Evolutionary conservation across 2,888 invertebrate species (phyloP), one percentile per base, ranked within the genome.

Genomic region (Melolontha melolontha): DNA sequence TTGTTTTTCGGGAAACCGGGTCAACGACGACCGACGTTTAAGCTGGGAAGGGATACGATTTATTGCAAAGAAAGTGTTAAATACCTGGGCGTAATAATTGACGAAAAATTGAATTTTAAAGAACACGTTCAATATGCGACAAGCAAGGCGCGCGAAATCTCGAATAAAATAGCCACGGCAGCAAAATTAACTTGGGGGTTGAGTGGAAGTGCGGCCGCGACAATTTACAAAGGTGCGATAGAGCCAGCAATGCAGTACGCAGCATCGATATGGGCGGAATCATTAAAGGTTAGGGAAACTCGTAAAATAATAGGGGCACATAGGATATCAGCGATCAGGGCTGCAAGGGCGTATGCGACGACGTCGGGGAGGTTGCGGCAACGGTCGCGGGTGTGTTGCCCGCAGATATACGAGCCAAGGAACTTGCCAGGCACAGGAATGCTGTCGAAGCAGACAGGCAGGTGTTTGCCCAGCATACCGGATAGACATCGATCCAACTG

Each of bases 151-250:
- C 44, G 55, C 8, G 49, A 52, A 17, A 14, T 62, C 10, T 16
- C 64, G 11, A 62, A 64, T 11, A 50, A 50, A 22, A 22, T 70
- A n/a, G n/a, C 52, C 5, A 47, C 64, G n/a, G 39, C 42, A 10
- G 69, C 57, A n/a, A 64, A 40, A 39, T n/a, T 67, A 4, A 64
- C 55, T 1, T 69, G 54, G 55, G 66, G 67, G 1, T 44, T 69
- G 1, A 50, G 50, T 6, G 14, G 55, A 8, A 14, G 22, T 1
- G 50, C 63, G 6, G 49, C 65, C 54, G 34, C 27, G 5, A 12
- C 12, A 27, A 67, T 69, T 12, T 69, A 69, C n/a, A 42, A 27
- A 8, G 69, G 66, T 2, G 69, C 69, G 5, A 67, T 67, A 7
- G 50, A 69, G 27, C 67, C 66, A 10, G 55, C 55, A 5, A 52